Evolutionary conservation across 2,797 vertebrate genomes (phyloP).

Genomic region (Carcharodon carcharias): DNA sequence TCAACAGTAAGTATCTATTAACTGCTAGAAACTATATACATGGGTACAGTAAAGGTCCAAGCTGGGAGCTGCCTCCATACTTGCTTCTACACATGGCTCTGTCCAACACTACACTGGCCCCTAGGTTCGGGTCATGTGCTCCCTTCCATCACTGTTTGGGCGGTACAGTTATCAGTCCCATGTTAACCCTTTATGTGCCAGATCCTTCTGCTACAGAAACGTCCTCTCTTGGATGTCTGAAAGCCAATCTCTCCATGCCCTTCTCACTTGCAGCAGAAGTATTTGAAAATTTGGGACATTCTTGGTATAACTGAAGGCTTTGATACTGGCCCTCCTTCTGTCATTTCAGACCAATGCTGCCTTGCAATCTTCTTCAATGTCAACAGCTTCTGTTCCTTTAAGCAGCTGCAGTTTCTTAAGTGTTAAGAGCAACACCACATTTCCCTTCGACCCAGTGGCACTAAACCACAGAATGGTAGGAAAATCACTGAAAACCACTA

Average conservation of each 20-base stretch:
- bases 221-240: background rate
- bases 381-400: background rate
- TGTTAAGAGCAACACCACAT: background rate
- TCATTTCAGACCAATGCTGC: background rate
- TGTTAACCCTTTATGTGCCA: background rate
- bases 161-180: no score
- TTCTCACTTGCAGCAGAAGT: background rate
- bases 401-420: background rate
- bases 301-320: background rate
- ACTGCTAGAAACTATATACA: no score
- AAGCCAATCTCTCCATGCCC: background rate
- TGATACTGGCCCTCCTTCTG: background rate
- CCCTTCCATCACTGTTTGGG: background rate
- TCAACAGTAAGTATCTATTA: no score
- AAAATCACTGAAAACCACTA: background rate
- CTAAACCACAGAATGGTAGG: background rate
- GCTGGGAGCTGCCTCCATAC: no score
- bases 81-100: no score
- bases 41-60: no score
- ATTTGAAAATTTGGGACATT: background rate
- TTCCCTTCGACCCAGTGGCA: background rate
- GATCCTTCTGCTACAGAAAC: background rate
- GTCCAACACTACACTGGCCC: no score
- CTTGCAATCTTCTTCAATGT: background rate
- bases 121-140: no score